Evolutionary conservation across 1,140 invertebrate species (phyloP).

Genomic region (Aphaenogaster ashmeadi): DNA sequence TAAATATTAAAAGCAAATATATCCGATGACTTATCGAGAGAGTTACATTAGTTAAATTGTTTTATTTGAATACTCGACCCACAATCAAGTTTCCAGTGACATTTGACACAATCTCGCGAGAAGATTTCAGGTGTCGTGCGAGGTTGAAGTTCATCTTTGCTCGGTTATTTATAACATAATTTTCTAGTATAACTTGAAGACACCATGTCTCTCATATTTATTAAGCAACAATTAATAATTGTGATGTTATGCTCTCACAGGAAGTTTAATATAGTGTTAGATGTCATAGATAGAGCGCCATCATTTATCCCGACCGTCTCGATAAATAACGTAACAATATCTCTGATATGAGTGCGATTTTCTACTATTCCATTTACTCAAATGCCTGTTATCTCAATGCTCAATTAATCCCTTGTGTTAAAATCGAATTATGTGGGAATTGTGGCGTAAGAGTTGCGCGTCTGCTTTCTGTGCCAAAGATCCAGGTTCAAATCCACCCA

Average conservation of each 20-base stretch:
- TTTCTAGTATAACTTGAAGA: background rate
- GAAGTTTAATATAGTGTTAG: background rate
- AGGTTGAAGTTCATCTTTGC: slow-evolving; percentile 5
- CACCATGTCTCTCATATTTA: background rate
- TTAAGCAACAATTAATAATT: background rate
- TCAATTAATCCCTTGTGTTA: background rate
- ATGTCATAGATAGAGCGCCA: background rate
- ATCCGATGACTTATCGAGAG: background rate
- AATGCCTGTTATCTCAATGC: background rate
- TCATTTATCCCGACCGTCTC: background rate
- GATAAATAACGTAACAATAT: slow-evolving; percentile 15
- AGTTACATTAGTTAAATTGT: slow-evolving; percentile 8
- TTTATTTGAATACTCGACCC: background rate
- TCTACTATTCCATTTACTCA: background rate
- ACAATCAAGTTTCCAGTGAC: slow-evolving; percentile 20
- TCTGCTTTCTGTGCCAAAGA: no score
- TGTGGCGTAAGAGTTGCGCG: no score
- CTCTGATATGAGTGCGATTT: background rate
- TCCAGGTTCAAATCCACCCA: no score
- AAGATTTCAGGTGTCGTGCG: background rate
- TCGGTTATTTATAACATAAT: slow-evolving; percentile 29
- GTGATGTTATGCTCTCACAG: background rate
- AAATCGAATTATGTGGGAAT: background rate
- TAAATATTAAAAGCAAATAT: slow-evolving; percentile 5
- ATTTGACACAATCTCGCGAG: slow-evolving; percentile 8